phyloP scores from a whole-genome alignment of 2,113 vertebrate genomes.

The Hippopotamus amphibius region DNA sequence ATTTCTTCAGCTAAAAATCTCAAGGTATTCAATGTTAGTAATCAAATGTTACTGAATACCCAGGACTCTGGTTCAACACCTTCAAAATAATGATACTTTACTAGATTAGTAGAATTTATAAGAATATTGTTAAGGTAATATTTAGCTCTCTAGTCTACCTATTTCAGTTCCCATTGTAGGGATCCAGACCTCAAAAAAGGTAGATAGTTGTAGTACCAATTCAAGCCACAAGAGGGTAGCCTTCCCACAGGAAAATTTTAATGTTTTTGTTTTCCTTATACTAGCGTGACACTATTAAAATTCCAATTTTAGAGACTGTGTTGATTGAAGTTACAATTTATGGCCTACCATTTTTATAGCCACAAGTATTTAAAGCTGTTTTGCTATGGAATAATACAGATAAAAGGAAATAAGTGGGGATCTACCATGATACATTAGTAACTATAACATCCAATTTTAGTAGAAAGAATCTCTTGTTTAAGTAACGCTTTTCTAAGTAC shows the following conservation, averaged over 20 bases:
- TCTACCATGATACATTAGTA: not conserved
- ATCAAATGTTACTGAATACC: not conserved
- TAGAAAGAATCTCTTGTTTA: not conserved
- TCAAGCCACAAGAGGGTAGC: slow-evolving; percentile 67
- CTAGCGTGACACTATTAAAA: not conserved
- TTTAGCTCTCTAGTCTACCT: not conserved
- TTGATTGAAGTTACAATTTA: not conserved
- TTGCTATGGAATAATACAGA: not conserved
- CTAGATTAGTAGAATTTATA: not conserved
- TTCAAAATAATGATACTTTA: not conserved
- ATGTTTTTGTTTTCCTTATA: not conserved
- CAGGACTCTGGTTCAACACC: not conserved
- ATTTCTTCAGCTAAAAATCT: not conserved
- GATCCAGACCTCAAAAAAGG: not conserved
- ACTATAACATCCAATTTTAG: not conserved
- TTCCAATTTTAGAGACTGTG: not conserved
- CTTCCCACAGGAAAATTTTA: slow-evolving; percentile 29
- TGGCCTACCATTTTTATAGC: not conserved
- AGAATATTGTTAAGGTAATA: not conserved
- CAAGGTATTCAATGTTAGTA: not conserved
- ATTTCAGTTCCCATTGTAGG: not conserved
- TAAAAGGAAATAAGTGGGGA: not conserved
- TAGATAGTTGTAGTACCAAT: not conserved
- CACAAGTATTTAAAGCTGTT: slow-evolving; percentile 39
- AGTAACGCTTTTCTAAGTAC: not conserved